These are phyloP conservation scores for Diploscapter pachys DNA, from an alignment of 1,140 invertebrate species.

Conservation along the genomic window DNA sequence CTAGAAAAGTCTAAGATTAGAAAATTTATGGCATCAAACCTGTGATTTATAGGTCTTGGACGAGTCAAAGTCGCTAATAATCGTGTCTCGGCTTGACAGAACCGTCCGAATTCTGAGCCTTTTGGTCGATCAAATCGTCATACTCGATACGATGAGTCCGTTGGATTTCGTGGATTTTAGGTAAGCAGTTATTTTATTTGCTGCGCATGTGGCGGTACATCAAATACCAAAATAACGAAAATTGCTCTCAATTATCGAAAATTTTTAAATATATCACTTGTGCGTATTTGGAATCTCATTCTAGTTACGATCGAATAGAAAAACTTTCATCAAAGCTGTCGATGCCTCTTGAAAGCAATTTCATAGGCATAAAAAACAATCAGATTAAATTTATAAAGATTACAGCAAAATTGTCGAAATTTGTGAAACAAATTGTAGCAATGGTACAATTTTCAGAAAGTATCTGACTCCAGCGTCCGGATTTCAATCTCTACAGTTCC, in stretches of 20 bases:
- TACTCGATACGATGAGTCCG: conserved; percentile 95
- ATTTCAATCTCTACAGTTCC: conserved; percentile 94
- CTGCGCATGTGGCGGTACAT: background rate
- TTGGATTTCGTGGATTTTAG: conserved; percentile 95
- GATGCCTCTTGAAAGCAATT: no score
- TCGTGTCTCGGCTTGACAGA: conserved; percentile 83
- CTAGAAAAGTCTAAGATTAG: background rate
- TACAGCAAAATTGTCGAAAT: no score
- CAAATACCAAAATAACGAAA: background rate
- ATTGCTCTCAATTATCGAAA: no score
- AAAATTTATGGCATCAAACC: background rate
- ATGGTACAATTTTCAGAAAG: conserved; percentile 61
- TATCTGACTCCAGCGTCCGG: conserved; percentile 90
- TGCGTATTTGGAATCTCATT: no score
- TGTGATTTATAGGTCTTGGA: conserved; percentile 68
- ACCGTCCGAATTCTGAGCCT: conserved; percentile 91
- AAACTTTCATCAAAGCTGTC: no score
- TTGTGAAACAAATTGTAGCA: background rate
- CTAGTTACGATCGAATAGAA: no score
- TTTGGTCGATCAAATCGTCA: conserved; percentile 90
- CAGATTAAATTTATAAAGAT: no score
- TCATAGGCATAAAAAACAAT: no score
- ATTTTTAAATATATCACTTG: background rate
- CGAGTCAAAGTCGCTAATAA: conserved; percentile 85
- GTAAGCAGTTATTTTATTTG: conserved; percentile 13